Evolutionary conservation across 2,113 vertebrate genomes (phyloP), one percentile per base, ranked within the genome.

Genomic region (Vulpes lagopus): DNA sequence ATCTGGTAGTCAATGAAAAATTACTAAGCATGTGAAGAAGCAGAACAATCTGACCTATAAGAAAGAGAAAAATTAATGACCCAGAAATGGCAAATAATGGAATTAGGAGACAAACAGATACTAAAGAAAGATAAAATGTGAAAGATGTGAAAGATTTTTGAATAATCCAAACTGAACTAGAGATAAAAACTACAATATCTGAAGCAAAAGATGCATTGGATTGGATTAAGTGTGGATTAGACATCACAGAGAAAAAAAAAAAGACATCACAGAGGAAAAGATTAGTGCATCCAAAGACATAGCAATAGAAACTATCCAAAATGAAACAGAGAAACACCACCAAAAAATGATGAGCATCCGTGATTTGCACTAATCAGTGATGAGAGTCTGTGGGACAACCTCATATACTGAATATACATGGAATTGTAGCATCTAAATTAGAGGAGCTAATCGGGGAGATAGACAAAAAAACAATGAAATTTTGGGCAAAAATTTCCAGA

Each of bases 321-420:
- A 35, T 60, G 51, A 51, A 55, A 94, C 78, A 25, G 11, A 57
- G 35, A n/a, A 71, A 65, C 32, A 49, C 22, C 53, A 2, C 19
- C 17, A 1, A 27, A 64, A 43, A 67, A 82, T 43, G 49, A n/a
- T 15, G 43, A 25, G 9, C 30, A 22, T 11, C 1, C 15, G 30
- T 35, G 35, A 53, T 8, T 27, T 78, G 43, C 14, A 3, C 43
- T 30, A 27, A 78, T 51, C 43, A 30, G 43, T 30, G 74, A 78
- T 78, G 43, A 30, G 23, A 8, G 43, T 27, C 25, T 32, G 11
- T 22, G 49, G 11, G 35, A 49, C 8, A 49, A 32, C 1, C 5
- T 53, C 2, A 38, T 5, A 17, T 3, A 49, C 11, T 11, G 30
- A 69, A 12, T 22, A 53, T 0, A 8, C 4, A 25, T 0, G 8